Conservation (phyloP, 2,888 invertebrate species). For the Agrenia bidenticulata region DNA sequence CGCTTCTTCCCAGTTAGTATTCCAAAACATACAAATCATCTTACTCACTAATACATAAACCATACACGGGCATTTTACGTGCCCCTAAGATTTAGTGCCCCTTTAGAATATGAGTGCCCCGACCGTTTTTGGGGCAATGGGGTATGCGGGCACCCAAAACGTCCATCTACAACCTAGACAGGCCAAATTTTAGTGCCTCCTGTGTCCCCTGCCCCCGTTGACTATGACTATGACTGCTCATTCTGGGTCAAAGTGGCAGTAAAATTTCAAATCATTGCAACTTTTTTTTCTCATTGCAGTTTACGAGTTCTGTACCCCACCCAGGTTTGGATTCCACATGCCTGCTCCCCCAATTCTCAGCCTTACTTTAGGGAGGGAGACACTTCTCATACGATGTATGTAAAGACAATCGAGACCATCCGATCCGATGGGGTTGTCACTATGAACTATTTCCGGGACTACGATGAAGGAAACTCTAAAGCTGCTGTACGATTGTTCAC, state of each 20-base stretch:
- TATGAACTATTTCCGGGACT: slow-evolving; percentile 22
- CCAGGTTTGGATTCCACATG: slow-evolving; percentile 28
- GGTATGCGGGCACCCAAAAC: too few relatives aligned
- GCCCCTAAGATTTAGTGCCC: too few relatives aligned
- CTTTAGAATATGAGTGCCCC: too few relatives aligned
- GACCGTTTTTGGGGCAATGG: too few relatives aligned
- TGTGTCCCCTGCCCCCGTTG: too few relatives aligned
- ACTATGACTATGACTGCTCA: too few relatives aligned
- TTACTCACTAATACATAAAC: neutral
- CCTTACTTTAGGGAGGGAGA: neutral
- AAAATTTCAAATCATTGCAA: too few relatives aligned
- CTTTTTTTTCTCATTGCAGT: too few relatives aligned
- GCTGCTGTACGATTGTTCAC: slow-evolving; percentile 25
- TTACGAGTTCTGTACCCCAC: slow-evolving; percentile 25
- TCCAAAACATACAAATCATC: neutral
- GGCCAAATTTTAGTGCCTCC: too few relatives aligned
- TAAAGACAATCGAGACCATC: slow-evolving; percentile 27
- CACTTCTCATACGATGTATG: slow-evolving; percentile 23
- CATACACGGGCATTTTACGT: too few relatives aligned
- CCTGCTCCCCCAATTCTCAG: slow-evolving; percentile 29
- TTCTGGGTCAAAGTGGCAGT: too few relatives aligned
- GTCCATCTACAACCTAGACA: too few relatives aligned
- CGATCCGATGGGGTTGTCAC: slow-evolving; percentile 15
- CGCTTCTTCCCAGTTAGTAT: neutral
- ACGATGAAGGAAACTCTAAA: slow-evolving; percentile 23